Evolutionary conservation across 1,140 invertebrate genomes (phyloP), one percentile per base, ranked within the genome.

Genomic region (Drosophila melanica): DNA sequence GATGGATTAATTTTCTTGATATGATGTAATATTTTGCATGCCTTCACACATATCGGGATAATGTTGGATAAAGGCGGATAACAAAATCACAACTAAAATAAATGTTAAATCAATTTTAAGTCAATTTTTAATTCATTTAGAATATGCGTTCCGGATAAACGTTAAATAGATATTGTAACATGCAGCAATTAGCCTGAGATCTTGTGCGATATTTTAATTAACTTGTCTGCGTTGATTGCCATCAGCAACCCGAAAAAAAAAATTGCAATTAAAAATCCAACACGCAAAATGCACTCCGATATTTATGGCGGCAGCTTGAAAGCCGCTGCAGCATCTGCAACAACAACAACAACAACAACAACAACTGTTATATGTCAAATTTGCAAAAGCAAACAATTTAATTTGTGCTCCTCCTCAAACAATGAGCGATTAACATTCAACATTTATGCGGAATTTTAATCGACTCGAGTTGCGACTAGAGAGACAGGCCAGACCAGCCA

Each of bases 391-490:
- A 70, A 86, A 86, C 81, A 86, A 81, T 86, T 86, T 86, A 81
- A 87, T 86, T 81, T 86, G 82, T 76, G 70, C 75, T 79, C 70
- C 78, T 81, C 63, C 79, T 60, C 75, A 57, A 79, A 87, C 84
- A 87, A 87, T 87, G 84, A 89, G 66, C 84, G 84, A 87, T 89
- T 90, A 89, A 89, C 84, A 89, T 89, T 89, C 82, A 85, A 77
- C 77, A 68, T 70, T 79, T 79, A 18, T 68, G 84, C 53, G 82
- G 79, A 89, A 89, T 89, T 84, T 89, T 89, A 89, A 89, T 89
- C 79, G 84, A 89, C 79, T 89, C 54, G 48, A 48, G 75, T 39
- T 57, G 35, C 23, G 69, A 48, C 47, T 39, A 4, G 10, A 45
- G 42, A 35, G 57, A 14, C 54, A 42, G 14, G 50, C 62, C 59